phyloP scores from a whole-genome alignment of 2,113 vertebrate species.

The Illadopsis cleaveri region DNA sequence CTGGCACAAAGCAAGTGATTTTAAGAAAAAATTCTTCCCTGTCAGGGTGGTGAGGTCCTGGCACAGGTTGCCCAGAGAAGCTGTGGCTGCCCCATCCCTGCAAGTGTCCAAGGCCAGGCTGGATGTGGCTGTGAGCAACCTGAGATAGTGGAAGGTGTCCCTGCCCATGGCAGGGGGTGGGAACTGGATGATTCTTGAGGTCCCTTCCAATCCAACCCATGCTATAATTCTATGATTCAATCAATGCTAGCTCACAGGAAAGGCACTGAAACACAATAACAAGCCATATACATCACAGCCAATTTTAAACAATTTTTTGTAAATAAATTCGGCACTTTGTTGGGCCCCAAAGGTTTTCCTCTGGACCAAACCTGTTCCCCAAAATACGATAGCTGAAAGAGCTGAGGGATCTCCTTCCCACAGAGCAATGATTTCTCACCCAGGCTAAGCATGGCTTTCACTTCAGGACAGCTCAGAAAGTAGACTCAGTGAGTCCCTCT shows the following conservation, averaged over 20 bases:
- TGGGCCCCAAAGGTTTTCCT: background rate
- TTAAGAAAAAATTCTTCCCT: background rate
- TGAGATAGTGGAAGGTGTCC: background rate
- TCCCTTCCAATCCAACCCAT: background rate
- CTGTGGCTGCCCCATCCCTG: background rate
- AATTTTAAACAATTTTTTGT: background rate
- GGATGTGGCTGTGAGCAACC: fast-evolving
- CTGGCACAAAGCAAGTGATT: background rate
- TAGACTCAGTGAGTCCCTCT: background rate
- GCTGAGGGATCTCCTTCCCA: background rate
- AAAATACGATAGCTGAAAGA: background rate
- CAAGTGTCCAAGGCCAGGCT: fast-evolving
- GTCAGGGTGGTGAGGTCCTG: background rate
- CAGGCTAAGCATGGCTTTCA: background rate
- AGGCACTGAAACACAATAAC: background rate
- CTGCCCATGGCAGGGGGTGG: background rate
- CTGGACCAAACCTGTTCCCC: background rate
- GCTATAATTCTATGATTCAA: background rate
- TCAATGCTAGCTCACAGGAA: background rate
- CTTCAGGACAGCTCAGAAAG: background rate
- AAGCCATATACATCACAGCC: fast-evolving
- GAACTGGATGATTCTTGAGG: background rate
- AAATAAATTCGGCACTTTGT: background rate
- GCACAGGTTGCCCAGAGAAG: background rate
- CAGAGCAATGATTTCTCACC: background rate